These are phyloP conservation scores for Xylophagus ater DNA, from an alignment of 2,888 invertebrate genomes.

Conservation along the genomic window DNA sequence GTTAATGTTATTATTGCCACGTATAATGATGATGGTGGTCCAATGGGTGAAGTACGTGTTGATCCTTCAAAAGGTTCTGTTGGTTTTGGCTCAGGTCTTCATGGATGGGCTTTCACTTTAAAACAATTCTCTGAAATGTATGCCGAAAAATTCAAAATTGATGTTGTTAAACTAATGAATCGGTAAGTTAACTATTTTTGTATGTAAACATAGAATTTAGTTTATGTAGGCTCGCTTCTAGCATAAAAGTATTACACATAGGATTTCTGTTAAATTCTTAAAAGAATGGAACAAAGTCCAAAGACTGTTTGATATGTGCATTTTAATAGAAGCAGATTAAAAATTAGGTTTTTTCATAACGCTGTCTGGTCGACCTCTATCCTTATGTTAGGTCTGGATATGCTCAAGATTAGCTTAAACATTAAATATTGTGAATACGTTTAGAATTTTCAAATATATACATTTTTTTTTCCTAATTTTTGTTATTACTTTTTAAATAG, in stretches of 20 bases:
- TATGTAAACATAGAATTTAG: not conserved
- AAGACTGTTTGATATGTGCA: slow-evolving; percentile 44
- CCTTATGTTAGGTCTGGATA: slow-evolving; percentile 61
- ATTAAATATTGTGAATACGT: slow-evolving; percentile 14
- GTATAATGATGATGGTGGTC: slow-evolving; percentile 93
- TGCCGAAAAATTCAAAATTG: slow-evolving; percentile 96
- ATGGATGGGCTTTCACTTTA: slow-evolving; percentile 99
- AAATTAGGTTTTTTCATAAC: slow-evolving; percentile 44
- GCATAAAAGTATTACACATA: slow-evolving; percentile 35
- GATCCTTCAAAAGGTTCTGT: slow-evolving; percentile 98
- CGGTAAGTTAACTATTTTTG: slow-evolving; percentile 34
- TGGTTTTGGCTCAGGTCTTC: slow-evolving; percentile 98
- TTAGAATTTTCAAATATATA: slow-evolving; percentile 8
- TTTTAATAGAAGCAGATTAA: slow-evolving; percentile 57
- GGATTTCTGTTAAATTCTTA: slow-evolving; percentile 20
- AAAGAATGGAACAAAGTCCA: slow-evolving; percentile 7
- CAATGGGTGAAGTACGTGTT: slow-evolving; percentile 98
- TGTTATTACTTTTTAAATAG: slow-evolving; percentile 37
- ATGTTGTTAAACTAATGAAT: slow-evolving; percentile 95
- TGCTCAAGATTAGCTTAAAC: slow-evolving; percentile 40
- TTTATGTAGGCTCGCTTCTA: slow-evolving; percentile 27
- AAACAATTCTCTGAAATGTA: slow-evolving; percentile 99
- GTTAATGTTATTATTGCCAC: slow-evolving; percentile 99
- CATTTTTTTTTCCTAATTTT: slow-evolving; percentile 10
- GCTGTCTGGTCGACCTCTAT: slow-evolving; percentile 71